These are phyloP conservation scores for Myotis brandtii DNA, from an alignment of 2,113 vertebrate genomes.

Conservation along the genomic window DNA sequence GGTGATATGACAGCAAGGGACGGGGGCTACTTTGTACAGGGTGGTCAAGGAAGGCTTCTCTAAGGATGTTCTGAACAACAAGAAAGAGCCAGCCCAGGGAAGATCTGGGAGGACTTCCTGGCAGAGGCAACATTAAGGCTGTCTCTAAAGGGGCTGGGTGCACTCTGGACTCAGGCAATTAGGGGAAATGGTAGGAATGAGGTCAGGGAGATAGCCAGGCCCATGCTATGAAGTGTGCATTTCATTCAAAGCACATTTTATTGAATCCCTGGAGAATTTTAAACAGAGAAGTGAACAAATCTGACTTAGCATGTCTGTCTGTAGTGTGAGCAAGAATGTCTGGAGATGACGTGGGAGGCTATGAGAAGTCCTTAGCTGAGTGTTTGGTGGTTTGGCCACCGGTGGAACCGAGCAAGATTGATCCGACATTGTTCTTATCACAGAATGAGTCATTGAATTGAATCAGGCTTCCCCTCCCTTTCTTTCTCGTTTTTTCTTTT, in stretches of 20 bases:
- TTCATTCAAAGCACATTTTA: neutral
- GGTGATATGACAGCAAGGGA: neutral
- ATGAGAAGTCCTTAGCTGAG: neutral
- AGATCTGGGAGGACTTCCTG: neutral
- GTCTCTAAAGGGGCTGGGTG: neutral
- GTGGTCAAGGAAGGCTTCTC: neutral
- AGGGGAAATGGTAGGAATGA: neutral
- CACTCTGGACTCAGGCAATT: neutral
- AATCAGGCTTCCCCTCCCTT: neutral
- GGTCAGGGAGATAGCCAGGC: neutral
- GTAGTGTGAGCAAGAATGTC: neutral
- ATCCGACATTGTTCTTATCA: conserved; percentile 7
- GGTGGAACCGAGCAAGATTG: neutral
- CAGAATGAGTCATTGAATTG: neutral
- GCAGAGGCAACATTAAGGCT: neutral
- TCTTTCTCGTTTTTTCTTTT: neutral
- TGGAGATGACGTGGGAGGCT: neutral
- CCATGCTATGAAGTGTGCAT: neutral
- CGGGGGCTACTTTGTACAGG: neutral
- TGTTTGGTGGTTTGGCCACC: neutral
- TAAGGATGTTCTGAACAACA: neutral
- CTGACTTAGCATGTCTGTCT: neutral
- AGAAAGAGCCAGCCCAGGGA: neutral
- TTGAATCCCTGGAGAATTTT: neutral
- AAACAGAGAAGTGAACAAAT: neutral